phyloP scores from a whole-genome alignment of 2,888 invertebrate genomes.

The Schrankia costaestrigalis region DNA sequence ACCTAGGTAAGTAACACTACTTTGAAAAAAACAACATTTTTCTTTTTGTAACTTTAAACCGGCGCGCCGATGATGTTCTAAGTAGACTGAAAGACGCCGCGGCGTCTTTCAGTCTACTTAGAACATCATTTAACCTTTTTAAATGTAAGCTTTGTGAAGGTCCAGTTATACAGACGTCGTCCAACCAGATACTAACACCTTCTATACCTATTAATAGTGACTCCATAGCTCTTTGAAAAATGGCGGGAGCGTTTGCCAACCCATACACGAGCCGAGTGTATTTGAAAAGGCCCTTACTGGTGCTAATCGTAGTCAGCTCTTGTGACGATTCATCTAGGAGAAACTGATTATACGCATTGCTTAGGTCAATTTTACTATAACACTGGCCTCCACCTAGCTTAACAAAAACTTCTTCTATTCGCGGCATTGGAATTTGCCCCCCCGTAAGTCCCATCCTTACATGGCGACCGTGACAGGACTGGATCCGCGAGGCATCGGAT shows the following conservation, averaged over 20 bases:
- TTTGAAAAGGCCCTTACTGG: constrained; percentile 4
- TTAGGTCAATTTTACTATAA: constrained; percentile 23
- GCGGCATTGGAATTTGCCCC: constrained; percentile 20
- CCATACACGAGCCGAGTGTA: constrained; percentile 8
- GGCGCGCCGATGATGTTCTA: too few species aligned
- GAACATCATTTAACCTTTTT: too few species aligned
- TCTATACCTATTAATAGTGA: constrained; percentile 5
- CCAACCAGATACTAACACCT: constrained; percentile 8
- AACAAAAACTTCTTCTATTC: constrained; percentile 26
- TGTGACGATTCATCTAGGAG: neutral
- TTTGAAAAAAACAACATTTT: neutral
- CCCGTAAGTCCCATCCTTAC: too few species aligned
- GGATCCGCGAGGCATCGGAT: too few species aligned
- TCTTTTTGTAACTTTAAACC: neutral
- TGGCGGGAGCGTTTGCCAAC: constrained; percentile 8
- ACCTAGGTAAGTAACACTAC: constrained; percentile 7
- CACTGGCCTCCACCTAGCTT: constrained; percentile 20
- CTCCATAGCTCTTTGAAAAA: constrained; percentile 8
- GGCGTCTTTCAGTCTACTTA: too few species aligned
- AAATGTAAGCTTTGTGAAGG: too few species aligned
- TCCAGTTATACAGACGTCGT: too few species aligned
- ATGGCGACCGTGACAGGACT: too few species aligned
- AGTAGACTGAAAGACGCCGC: too few species aligned
- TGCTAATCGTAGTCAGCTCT: neutral
- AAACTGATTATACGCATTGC: constrained; percentile 24